A percentile compares a stretch with the other conserved stretches of the same genome.
These are phyloP conservation scores for Endotricha flammealis DNA, from an alignment of 2,888 invertebrate genomes.

Conservation along the genomic window DNA sequence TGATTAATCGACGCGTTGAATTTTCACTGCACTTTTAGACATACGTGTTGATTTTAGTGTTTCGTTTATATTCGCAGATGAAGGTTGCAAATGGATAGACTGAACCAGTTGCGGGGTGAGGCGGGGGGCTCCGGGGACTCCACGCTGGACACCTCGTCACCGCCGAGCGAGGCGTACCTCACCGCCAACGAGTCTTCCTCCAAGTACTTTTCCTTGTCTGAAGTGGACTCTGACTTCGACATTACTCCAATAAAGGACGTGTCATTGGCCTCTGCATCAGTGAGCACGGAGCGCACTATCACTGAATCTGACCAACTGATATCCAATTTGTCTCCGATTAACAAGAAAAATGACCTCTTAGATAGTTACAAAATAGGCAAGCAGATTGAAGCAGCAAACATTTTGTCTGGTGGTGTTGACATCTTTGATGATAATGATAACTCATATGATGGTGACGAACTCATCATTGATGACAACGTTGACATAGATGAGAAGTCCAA, in stretches of 20 bases:
- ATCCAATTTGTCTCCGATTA: slow-evolving; percentile 56
- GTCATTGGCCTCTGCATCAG: slow-evolving; percentile 33
- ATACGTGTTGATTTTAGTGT: slow-evolving; percentile 20
- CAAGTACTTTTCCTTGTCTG: slow-evolving; percentile 67
- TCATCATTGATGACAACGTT: slow-evolving; percentile 70
- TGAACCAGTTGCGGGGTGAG: slow-evolving; percentile 62
- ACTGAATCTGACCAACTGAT: slow-evolving; percentile 45
- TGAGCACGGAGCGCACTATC: slow-evolving; percentile 37
- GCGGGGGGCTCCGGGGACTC: slow-evolving; percentile 57
- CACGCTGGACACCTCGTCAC: slow-evolving; percentile 57
- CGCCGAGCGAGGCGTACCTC: slow-evolving; percentile 59
- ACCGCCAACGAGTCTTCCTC: slow-evolving; percentile 66
- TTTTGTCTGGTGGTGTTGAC: slow-evolving; percentile 67
- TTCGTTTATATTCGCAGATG: slow-evolving; percentile 58
- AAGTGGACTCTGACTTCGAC: slow-evolving; percentile 59
- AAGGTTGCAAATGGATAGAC: slow-evolving; percentile 72
- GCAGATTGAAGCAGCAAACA: slow-evolving; percentile 70
- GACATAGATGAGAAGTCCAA: slow-evolving; percentile 50
- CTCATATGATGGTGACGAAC: slow-evolving; percentile 68
- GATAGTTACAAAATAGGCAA: slow-evolving; percentile 63
- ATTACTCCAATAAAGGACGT: slow-evolving; percentile 55
- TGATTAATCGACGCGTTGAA: slow-evolving; percentile 30
- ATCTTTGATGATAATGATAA: slow-evolving; percentile 76
- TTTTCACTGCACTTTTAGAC: slow-evolving; percentile 8
- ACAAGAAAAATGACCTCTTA: slow-evolving; percentile 50